Evolutionary conservation across 2,797 vertebrate genomes (phyloP).

Genomic region (Jordanella pulchra): DNA sequence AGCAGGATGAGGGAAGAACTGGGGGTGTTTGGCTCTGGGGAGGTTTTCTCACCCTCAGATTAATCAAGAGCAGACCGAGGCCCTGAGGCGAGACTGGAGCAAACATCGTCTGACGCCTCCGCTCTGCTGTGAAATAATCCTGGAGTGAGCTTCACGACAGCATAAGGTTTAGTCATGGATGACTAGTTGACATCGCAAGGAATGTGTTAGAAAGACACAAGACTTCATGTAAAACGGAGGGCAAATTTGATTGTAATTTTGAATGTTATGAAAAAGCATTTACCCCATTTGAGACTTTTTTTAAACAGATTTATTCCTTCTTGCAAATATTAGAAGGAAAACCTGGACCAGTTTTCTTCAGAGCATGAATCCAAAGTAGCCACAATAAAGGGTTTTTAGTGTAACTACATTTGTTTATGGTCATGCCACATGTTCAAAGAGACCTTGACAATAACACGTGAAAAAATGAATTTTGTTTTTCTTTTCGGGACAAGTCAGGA

Average conservation of each 20-base stretch:
- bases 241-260: neutral
- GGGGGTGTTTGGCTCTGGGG: slow-evolving; percentile 56
- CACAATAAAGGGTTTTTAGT: neutral
- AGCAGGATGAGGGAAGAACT: slow-evolving; percentile 19
- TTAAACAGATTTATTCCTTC: neutral
- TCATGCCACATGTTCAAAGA: neutral
- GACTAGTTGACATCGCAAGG: neutral
- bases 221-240: neutral
- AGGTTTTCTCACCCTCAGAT: slow-evolving; percentile 68
- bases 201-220: neutral
- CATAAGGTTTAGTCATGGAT: slow-evolving; percentile 37
- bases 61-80: slow-evolving; percentile 78
- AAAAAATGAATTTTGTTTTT: too few species aligned
- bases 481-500: too few species aligned
- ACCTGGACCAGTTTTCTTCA: neutral
- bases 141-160: slow-evolving; percentile 24
- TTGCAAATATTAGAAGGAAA: neutral
- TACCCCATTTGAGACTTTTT: neutral
- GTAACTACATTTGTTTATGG: neutral
- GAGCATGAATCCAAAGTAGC: neutral
- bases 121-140: slow-evolving; percentile 67
- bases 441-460: neutral
- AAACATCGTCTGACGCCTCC: slow-evolving; percentile 64
- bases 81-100: slow-evolving; percentile 65
- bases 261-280: neutral